These are phyloP conservation scores for Andrena bucephala DNA, from an alignment of 2,888 invertebrate genomes.

Conservation along the genomic window DNA sequence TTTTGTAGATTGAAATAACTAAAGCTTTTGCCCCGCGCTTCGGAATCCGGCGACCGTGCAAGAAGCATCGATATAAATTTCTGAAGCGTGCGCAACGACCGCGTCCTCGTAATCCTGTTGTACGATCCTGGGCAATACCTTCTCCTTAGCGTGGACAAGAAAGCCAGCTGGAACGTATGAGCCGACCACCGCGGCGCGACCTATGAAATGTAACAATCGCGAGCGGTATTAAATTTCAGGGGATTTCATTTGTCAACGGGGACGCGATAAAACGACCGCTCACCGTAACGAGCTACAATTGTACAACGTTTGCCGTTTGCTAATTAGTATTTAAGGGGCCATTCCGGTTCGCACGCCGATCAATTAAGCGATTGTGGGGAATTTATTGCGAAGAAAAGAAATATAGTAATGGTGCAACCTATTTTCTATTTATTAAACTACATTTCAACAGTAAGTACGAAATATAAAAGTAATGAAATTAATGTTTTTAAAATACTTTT, in stretches of 20 bases:
- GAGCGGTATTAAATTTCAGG: constrained; percentile 76
- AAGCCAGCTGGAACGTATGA: constrained; percentile 57
- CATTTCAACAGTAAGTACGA: too few relatives aligned
- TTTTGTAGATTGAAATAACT: constrained; percentile 65
- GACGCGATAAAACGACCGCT: constrained; percentile 63
- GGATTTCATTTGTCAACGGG: constrained; percentile 76
- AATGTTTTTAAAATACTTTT: too few relatives aligned
- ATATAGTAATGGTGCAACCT: too few relatives aligned
- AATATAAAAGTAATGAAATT: too few relatives aligned
- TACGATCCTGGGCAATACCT: constrained; percentile 79
- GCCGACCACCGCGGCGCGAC: constrained; percentile 65
- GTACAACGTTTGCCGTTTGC: not conserved
- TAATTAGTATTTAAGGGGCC: constrained; percentile 11
- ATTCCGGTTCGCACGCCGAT: too few relatives aligned
- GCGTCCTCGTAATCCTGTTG: constrained; percentile 79
- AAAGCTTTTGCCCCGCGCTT: constrained; percentile 32
- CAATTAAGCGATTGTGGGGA: too few relatives aligned
- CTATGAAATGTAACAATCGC: constrained; percentile 74
- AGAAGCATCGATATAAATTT: constrained; percentile 78
- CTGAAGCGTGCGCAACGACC: constrained; percentile 69
- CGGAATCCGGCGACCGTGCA: constrained; percentile 37
- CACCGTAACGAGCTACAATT: constrained; percentile 48
- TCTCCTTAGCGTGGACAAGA: constrained; percentile 75
- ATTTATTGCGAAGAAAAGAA: too few relatives aligned
- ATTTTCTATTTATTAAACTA: too few relatives aligned